Percentiles rank a stretch among this genome's conserved stretches.
phyloP scores from a whole-genome alignment of 2,113 vertebrate species.

The Australoheros scitulus region DNA sequence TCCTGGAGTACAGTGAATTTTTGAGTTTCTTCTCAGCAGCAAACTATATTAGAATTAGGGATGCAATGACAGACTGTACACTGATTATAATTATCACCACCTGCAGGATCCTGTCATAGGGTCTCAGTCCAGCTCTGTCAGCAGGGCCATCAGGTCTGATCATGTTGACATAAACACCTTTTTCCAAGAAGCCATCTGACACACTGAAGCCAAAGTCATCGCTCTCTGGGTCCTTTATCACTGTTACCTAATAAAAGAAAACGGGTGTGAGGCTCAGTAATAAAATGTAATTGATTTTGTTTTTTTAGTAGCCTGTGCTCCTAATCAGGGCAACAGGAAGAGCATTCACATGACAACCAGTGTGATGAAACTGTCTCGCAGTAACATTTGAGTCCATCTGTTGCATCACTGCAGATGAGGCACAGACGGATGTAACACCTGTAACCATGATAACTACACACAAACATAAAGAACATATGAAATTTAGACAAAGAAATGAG shows the following conservation, averaged over 20 bases:
- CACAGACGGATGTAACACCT: neutral
- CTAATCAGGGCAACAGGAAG: neutral
- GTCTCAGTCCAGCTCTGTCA: slow-evolving; percentile 90
- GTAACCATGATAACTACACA: neutral
- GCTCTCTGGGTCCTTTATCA: slow-evolving; percentile 87
- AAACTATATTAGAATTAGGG: neutral
- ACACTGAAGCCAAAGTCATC: slow-evolving; percentile 98
- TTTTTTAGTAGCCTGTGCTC: neutral
- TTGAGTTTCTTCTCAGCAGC: neutral
- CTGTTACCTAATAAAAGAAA: slow-evolving; percentile 83
- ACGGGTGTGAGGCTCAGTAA: neutral
- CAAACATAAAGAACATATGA: neutral
- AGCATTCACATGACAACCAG: neutral
- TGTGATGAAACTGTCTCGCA: neutral
- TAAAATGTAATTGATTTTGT: neutral
- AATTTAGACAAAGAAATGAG: neutral
- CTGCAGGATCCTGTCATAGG: slow-evolving; percentile 97
- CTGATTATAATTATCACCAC: slow-evolving; percentile 66
- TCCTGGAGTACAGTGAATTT: neutral
- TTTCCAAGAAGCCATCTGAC: slow-evolving; percentile 93
- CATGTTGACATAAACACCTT: slow-evolving; percentile 96
- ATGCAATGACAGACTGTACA: neutral
- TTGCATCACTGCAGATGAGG: neutral
- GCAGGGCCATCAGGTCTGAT: slow-evolving; percentile 93
- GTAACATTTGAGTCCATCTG: neutral